phyloP scores from a whole-genome alignment of 2,888 invertebrate species.

The Lasioglossum zephyrum region DNA sequence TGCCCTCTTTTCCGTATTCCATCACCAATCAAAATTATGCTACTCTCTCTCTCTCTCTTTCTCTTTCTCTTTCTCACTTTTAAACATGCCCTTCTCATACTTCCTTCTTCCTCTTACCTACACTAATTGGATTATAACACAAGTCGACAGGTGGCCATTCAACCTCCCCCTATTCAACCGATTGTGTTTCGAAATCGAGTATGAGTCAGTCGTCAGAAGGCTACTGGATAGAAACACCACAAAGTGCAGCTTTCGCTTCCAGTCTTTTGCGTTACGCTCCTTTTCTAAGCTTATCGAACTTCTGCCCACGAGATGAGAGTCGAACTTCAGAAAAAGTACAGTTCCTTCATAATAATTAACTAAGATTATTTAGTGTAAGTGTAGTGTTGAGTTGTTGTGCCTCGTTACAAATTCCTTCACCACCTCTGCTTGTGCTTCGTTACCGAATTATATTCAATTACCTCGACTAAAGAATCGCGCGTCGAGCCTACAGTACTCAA shows the following conservation, averaged over 20 bases:
- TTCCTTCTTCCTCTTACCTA: background rate
- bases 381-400: slow-evolving; percentile 4
- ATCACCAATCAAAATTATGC: background rate
- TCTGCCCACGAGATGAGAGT: slow-evolving; percentile 2
- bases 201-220: background rate
- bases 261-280: slow-evolving; percentile 3
- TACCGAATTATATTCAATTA: background rate
- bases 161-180: background rate
- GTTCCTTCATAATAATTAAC: slow-evolving; percentile 4
- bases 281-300: slow-evolving; percentile 4
- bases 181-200: slow-evolving; percentile 3
- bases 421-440: background rate
- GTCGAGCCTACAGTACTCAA: background rate
- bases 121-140: background rate
- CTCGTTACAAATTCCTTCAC: background rate
- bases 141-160: background rate
- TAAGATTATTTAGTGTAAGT: slow-evolving; percentile 4
- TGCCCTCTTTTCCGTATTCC: background rate
- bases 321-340: slow-evolving; percentile 4
- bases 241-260: background rate
- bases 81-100: background rate
- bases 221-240: background rate
- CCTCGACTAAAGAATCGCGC: background rate
- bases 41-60: background rate
- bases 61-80: background rate